Conservation (phyloP, 2,888 invertebrate genomes). For the Protophormia terraenovae region DNA sequence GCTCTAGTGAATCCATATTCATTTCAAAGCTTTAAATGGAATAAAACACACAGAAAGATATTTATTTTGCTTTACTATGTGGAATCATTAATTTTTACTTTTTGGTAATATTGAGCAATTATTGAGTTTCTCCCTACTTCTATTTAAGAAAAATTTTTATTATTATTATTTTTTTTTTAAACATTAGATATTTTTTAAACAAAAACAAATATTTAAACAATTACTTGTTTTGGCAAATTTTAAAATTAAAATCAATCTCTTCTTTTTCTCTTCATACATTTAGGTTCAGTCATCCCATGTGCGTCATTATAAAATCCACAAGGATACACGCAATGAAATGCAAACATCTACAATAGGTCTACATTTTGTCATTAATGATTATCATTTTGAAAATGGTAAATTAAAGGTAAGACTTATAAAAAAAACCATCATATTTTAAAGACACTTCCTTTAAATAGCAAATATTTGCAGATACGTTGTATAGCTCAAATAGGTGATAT, state of each 20-base stretch:
- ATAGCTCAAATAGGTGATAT: conserved; percentile 86
- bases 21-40: background rate
- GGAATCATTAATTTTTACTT: background rate
- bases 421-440: background rate
- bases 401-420: conserved; percentile 81
- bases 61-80: background rate
- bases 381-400: conserved; percentile 83
- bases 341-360: conserved; percentile 82
- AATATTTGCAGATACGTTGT: conserved; percentile 83
- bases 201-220: too few relatives aligned
- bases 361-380: conserved; percentile 82
- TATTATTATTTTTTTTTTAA: too few relatives aligned
- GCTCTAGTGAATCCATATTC: background rate
- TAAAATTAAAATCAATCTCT: background rate
- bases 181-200: too few relatives aligned
- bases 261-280: conserved; percentile 26
- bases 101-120: too few relatives aligned
- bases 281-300: conserved; percentile 79
- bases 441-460: background rate
- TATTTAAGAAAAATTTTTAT: too few relatives aligned
- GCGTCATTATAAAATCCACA: conserved; percentile 77
- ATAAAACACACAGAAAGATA: too few relatives aligned
- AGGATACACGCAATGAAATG: conserved; percentile 79
- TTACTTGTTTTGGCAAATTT: background rate
- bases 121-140: too few relatives aligned